A percentile compares a stretch with the other conserved stretches of the same genome.
Conservation (phyloP, 2,797 vertebrate species). For the Crypturellus tataupa region DNA sequence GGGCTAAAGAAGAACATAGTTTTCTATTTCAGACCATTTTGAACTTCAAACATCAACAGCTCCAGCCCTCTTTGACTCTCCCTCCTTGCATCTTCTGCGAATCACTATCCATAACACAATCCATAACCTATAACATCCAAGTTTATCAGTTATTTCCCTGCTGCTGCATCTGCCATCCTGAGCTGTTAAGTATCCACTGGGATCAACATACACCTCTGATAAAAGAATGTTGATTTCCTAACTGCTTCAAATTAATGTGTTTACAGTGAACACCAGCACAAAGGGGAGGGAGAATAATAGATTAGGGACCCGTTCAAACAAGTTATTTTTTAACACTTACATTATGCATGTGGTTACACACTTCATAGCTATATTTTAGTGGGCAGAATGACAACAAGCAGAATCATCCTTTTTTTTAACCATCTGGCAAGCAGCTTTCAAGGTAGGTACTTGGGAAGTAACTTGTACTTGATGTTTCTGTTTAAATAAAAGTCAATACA, state of each 20-base stretch:
- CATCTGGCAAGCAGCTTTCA: conserved; percentile 33
- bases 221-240: conserved; percentile 63
- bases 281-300: conserved; percentile 48
- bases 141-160: conserved; percentile 42
- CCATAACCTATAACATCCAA: conserved; percentile 2
- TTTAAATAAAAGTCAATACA: background rate
- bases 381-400: background rate
- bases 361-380: conserved; percentile 14
- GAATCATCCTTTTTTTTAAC: background rate
- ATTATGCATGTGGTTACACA: conserved; percentile 19
- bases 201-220: background rate
- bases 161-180: conserved; percentile 33
- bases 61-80: background rate
- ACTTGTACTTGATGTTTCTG: background rate
- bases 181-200: background rate
- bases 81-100: background rate
- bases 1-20: background rate
- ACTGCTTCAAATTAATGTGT: conserved; percentile 69
- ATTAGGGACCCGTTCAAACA: conserved; percentile 56
- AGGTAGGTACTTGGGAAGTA: background rate
- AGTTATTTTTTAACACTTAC: conserved; percentile 59
- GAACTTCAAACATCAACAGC: background rate
- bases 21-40: background rate
- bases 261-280: conserved; percentile 52
- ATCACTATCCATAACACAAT: background rate